These are phyloP conservation scores for Caenorhabditis sp. DNA, from an alignment of 2,888 invertebrate species.

Conservation along the genomic window DNA sequence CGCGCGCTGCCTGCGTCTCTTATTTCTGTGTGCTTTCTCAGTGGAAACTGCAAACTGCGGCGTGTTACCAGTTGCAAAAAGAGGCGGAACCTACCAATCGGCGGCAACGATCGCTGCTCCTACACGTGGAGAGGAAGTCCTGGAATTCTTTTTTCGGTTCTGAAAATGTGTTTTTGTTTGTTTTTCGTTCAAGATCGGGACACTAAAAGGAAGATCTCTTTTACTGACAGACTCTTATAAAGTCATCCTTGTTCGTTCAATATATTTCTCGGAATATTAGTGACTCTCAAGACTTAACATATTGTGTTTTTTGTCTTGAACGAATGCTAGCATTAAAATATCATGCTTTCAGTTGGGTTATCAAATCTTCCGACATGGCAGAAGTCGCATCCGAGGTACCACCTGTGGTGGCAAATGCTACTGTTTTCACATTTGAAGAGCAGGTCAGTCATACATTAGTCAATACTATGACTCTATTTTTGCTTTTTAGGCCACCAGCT, in stretches of 20 bases:
- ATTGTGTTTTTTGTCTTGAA: too few relatives aligned
- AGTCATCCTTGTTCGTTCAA: too few relatives aligned
- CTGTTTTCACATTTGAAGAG: slow-evolving; percentile 75
- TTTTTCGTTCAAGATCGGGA: too few relatives aligned
- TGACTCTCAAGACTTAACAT: neutral
- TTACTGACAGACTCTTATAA: too few relatives aligned
- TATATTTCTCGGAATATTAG: too few relatives aligned
- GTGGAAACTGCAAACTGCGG: slow-evolving; percentile 61
- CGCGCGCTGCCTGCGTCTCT: slow-evolving; percentile 52
- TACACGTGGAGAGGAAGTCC: slow-evolving; percentile 59
- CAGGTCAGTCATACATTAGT: slow-evolving; percentile 60
- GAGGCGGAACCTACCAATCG: slow-evolving; percentile 49
- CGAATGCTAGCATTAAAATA: too few relatives aligned
- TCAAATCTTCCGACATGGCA: slow-evolving; percentile 69
- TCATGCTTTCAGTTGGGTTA: slow-evolving; percentile 27
- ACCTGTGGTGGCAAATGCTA: slow-evolving; percentile 68
- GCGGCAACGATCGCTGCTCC: slow-evolving; percentile 9
- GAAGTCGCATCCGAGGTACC: slow-evolving; percentile 63
- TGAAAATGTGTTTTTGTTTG: slow-evolving; percentile 7
- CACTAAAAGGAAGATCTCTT: too few relatives aligned
- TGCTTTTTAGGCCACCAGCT: slow-evolving; percentile 77
- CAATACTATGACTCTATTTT: neutral
- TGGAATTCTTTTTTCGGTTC: slow-evolving; percentile 44
- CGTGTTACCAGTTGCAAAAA: slow-evolving; percentile 55
- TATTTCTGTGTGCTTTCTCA: slow-evolving; percentile 7